These are phyloP conservation scores for Siniperca undulata DNA, from an alignment of 2,797 vertebrate genomes.

Conservation along the genomic window DNA sequence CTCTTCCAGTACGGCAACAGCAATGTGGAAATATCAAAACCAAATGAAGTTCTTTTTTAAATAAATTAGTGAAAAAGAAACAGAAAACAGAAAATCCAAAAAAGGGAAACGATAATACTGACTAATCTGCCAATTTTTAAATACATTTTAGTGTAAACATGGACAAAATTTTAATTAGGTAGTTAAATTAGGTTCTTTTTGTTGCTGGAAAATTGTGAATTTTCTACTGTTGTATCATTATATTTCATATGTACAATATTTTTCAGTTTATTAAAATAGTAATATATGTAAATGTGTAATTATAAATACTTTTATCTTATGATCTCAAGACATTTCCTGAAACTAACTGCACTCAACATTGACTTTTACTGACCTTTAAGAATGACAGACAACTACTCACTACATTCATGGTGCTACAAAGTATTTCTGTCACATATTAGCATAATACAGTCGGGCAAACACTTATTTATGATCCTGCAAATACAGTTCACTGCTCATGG, in stretches of 20 bases:
- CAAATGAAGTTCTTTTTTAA: not conserved
- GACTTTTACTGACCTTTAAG: not conserved
- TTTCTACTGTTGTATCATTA: not conserved
- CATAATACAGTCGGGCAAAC: not conserved
- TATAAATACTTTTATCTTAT: not conserved
- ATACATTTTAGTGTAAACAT: too few relatives aligned
- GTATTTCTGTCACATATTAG: not conserved
- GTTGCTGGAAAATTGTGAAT: not conserved
- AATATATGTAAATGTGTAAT: not conserved
- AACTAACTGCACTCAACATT: not conserved
- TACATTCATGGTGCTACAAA: not conserved
- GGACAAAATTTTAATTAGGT: too few relatives aligned
- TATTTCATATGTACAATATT: not conserved
- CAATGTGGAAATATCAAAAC: slow-evolving; percentile 36
- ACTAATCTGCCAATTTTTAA: too few relatives aligned
- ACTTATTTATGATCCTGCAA: not conserved
- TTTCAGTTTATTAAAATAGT: not conserved
- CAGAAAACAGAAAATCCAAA: too few relatives aligned
- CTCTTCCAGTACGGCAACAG: not conserved
- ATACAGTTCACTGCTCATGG: not conserved
- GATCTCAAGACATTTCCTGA: not conserved
- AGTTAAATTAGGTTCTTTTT: not conserved
- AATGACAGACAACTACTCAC: not conserved
- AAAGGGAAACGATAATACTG: too few relatives aligned
- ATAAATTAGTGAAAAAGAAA: not conserved